Evolutionary conservation across 1,140 invertebrate genomes (phyloP), one percentile per base, ranked within the genome.

Genomic region (Drosophila sproati): DNA sequence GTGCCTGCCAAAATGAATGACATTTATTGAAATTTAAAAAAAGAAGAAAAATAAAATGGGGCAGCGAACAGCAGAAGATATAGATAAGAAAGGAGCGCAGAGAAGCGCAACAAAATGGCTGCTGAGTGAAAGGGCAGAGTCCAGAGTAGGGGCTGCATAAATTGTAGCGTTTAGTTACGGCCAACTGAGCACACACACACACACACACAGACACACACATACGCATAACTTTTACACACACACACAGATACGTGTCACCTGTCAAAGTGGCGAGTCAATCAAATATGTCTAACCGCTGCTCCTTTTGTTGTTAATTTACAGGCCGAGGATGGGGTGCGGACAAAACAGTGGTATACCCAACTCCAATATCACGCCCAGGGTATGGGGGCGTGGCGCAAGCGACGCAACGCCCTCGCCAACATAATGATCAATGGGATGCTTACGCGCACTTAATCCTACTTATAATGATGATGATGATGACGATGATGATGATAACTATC

Each of bases 361-460:
- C 93, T 99, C 10, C 97, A 98, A 92, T 96, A 96, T 87, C 97
- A 98, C 90, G 96, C 97, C 7, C 96, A 98, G 92, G 97, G 97
- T 47, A 95, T 98, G 51, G 98, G 98, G 41, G 95, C 96, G 8
- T 99, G 98, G 98, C 94, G 98, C 68, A 96, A 96, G 93, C 94
- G 98, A 82, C 94, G 98, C 20, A 98, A 98, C 83, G 98, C 98
- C 1, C 93, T 99, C 69, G 97, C 98, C 37, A 98, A 99, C 93
- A 98, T 99, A 72, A 98, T 98, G 97, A 98, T 98, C 82, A 98
- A 97, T 91, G 96, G 96, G 32, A 96, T 97, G 95, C 94, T 94
- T 57, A 93, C 94, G 4, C 76, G 90, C 35, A 89, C 85, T 59
- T 88, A 88, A 59, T 12, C 37, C n/a, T 20, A 34, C 37, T 29